A percentile compares a stretch with the other conserved stretches of the same genome.
Evolutionary conservation across 2,797 vertebrate genomes (phyloP).

Genomic region (Thunnus albacares): DNA sequence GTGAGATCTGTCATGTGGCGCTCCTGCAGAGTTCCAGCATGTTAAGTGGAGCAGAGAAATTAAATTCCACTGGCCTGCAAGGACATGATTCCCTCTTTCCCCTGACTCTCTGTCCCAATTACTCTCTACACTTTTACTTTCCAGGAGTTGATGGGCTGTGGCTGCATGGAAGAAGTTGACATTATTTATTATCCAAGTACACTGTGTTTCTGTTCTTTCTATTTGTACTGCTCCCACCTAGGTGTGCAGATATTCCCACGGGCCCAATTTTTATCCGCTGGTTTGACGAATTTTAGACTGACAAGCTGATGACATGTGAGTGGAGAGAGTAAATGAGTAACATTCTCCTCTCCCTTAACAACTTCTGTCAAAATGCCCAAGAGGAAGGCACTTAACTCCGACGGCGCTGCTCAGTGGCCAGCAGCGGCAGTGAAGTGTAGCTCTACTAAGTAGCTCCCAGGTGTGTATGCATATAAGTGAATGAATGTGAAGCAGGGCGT

Average conservation of each 20-base stretch:
- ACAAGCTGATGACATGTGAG: conserved; percentile 59
- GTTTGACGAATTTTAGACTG: conserved; percentile 34
- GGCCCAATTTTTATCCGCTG: conserved; percentile 35
- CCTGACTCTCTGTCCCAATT: conserved; percentile 26
- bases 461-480: conserved; percentile 33
- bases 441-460: conserved; percentile 50
- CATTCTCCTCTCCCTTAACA: conserved; percentile 44
- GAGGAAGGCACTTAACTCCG: conserved; percentile 39
- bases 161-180: conserved; percentile 51
- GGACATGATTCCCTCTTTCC: conserved; percentile 75
- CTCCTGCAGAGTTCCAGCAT: conserved; percentile 57
- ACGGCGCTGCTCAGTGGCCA: conserved; percentile 12
- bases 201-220: conserved; percentile 39
- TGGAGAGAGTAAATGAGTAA: conserved; percentile 57
- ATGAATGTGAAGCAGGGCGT: conserved; percentile 27
- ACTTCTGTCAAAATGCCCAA: conserved; percentile 46
- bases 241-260: conserved; percentile 33
- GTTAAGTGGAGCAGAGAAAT: conserved; percentile 63
- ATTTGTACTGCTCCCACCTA: conserved; percentile 15
- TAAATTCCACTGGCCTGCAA: conserved; percentile 81
- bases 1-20: conserved; percentile 23
- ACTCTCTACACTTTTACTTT: conserved; percentile 52
- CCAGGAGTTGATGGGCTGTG: conserved; percentile 54
- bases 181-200: conserved; percentile 55
- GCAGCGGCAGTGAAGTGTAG: conserved; percentile 28